Evolutionary conservation across 2,797 vertebrate species (phyloP).

Genomic region (Notolabrus celidotus): DNA sequence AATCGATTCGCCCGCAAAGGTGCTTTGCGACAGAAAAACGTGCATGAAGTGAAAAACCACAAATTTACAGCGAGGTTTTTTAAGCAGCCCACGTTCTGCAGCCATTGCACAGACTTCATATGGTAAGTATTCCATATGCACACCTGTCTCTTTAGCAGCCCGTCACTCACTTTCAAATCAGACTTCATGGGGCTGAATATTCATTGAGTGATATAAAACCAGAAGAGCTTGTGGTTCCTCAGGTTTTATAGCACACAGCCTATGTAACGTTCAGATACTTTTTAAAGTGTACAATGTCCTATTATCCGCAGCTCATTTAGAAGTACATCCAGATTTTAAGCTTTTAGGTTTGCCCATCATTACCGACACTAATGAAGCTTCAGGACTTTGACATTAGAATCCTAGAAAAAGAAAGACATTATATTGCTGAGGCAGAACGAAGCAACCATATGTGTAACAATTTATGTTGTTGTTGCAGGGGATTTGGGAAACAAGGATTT

Average conservation of each 20-base stretch:
- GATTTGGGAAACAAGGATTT: slow-evolving; percentile 99
- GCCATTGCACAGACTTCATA: slow-evolving; percentile 97
- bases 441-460: too few relatives aligned
- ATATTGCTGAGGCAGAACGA: too few relatives aligned
- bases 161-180: not conserved
- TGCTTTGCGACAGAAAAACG: slow-evolving; percentile 95
- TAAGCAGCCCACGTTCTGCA: slow-evolving; percentile 95
- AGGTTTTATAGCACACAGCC: not conserved
- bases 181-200: too few relatives aligned
- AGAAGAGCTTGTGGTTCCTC: not conserved
- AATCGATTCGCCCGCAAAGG: slow-evolving; percentile 92
- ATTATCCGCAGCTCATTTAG: too few relatives aligned
- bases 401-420: too few relatives aligned
- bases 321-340: not conserved
- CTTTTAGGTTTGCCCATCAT: not conserved
- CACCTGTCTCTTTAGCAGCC: not conserved
- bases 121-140: slow-evolving; percentile 84
- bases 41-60: slow-evolving; percentile 95
- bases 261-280: not conserved
- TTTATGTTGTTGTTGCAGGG: slow-evolving; percentile 82
- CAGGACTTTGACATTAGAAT: too few relatives aligned
- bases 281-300: too few relatives aligned
- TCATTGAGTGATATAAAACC: not conserved
- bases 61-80: slow-evolving; percentile 94
- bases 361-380: too few relatives aligned